phyloP scores from a whole-genome alignment of 2,113 vertebrate genomes.

The Rhynchopsitta pachyrhyncha region DNA sequence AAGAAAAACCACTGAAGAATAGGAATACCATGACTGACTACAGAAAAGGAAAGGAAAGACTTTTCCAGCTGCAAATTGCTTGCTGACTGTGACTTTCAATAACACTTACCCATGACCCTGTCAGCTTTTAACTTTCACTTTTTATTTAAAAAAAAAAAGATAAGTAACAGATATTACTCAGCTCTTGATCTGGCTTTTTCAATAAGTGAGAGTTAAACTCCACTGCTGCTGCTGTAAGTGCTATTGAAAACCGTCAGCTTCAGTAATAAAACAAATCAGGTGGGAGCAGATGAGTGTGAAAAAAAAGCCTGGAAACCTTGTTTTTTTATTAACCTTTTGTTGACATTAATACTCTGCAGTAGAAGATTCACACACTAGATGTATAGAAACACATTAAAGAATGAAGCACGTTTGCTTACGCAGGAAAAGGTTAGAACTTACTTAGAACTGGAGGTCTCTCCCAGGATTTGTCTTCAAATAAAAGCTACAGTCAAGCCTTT shows the following conservation, averaged over 20 bases:
- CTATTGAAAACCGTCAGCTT: conserved; percentile 28
- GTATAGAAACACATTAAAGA: conserved; percentile 10
- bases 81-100: not conserved
- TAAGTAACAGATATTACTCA: conserved; percentile 29
- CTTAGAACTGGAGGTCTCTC: not conserved
- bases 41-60: not conserved
- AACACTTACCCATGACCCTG: not conserved
- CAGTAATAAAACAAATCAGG: conserved; percentile 31
- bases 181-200: conserved; percentile 36
- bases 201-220: conserved; percentile 34
- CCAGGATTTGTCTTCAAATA: conserved; percentile 37
- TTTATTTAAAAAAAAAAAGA: conserved; percentile 37
- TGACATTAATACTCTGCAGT: conserved; percentile 49
- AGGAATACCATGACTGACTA: not conserved
- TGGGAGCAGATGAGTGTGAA: not conserved
- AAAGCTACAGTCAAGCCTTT: not conserved
- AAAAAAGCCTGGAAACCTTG: not conserved
- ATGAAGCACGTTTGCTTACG: not conserved
- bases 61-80: not conserved
- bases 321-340: conserved; percentile 65
- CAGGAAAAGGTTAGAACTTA: conserved; percentile 50
- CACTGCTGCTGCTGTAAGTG: not conserved
- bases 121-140: conserved; percentile 15
- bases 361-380: conserved; percentile 4
- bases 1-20: not conserved